phyloP scores from a whole-genome alignment of 2,888 invertebrate species.

The Abrostola tripartita region DNA sequence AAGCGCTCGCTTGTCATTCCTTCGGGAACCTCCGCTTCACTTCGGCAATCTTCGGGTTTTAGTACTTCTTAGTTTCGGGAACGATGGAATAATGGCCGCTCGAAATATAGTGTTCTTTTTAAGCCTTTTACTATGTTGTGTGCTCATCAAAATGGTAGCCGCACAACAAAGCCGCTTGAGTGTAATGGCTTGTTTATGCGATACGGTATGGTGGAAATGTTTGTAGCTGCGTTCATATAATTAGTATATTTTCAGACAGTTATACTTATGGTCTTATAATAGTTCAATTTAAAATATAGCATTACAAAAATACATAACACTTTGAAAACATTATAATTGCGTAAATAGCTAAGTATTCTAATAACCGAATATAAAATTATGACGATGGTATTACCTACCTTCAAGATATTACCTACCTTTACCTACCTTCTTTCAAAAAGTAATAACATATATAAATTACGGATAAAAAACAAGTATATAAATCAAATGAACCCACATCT shows the following conservation, averaged over 20 bases:
- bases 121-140: slow-evolving; percentile 38
- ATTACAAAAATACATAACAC: no score
- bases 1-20: slow-evolving; percentile 83
- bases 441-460: no score
- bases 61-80: slow-evolving; percentile 52
- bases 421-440: no score
- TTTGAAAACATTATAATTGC: no score
- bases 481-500: no score
- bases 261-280: neutral
- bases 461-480: no score
- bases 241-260: neutral
- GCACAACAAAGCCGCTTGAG: slow-evolving; percentile 26
- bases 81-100: slow-evolving; percentile 42
- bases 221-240: slow-evolving; percentile 15
- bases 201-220: slow-evolving; percentile 20
- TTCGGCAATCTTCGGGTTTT: slow-evolving; percentile 67
- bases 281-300: no score
- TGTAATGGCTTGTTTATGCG: slow-evolving; percentile 45
- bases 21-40: slow-evolving; percentile 77
- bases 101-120: slow-evolving; percentile 44
- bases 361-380: no score
- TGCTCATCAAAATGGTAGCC: slow-evolving; percentile 40
- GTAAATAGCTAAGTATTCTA: no score
- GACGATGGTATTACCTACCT: no score
- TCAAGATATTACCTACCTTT: no score